Percentiles rank a stretch among this genome's conserved stretches.
Conservation (phyloP, 2,113 vertebrate genomes). For the Pollimyrus isidori region DNA sequence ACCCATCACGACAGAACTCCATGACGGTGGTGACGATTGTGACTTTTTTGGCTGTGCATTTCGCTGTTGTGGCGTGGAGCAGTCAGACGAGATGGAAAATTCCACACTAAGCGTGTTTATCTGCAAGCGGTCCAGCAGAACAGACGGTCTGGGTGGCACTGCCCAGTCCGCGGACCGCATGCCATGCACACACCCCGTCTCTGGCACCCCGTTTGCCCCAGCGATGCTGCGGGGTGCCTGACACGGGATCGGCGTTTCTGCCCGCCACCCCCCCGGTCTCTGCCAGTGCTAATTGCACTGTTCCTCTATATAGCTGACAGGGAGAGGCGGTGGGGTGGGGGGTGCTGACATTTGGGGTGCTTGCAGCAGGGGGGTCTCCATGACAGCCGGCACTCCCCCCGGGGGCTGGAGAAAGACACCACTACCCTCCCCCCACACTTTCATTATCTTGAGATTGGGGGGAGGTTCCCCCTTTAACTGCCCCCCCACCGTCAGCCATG, state of each 20-base stretch:
- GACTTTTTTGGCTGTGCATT: neutral
- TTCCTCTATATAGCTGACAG: constrained; percentile 4
- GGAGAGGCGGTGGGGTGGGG: neutral
- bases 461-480: neutral
- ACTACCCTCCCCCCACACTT: neutral
- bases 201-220: neutral
- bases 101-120: neutral
- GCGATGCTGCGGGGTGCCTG: neutral
- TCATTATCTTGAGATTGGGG: neutral
- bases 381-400: neutral
- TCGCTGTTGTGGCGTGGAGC: neutral
- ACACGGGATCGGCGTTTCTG: neutral
- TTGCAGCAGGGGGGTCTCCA: neutral
- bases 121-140: neutral
- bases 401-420: neutral
- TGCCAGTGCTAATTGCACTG: constrained; percentile 13
- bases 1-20: neutral
- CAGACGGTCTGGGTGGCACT: neutral
- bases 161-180: neutral
- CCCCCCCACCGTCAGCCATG: neutral
- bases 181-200: neutral
- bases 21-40: neutral
- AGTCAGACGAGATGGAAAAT: neutral
- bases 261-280: too few species aligned
- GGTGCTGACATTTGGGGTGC: constrained; percentile 5